Evolutionary conservation across 2,113 vertebrate genomes (phyloP), one percentile per base, ranked within the genome.

Genomic region (Seriola dumerili): DNA sequence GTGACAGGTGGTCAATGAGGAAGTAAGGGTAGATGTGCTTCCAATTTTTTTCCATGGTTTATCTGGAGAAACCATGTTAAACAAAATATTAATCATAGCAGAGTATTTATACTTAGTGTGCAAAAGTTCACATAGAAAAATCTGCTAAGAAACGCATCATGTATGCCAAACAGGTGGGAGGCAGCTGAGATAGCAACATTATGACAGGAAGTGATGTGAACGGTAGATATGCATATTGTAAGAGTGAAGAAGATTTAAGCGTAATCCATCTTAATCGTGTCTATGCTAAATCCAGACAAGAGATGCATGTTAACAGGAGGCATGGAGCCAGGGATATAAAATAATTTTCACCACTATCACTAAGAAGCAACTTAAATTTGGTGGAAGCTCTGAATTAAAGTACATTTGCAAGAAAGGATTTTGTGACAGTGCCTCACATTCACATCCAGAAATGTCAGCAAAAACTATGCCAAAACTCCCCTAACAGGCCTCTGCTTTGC

Each of bases 221-320:
- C 5, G 1, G 78, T 79, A 62, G 40, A 82, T 74, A 34, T 74
- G 80, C 61, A 83, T 66, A 34, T 11, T 62, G 75, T 44, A 55
- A 17, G 7, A 81, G 55, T 63, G 46, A 19, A 10, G n/a, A 34
- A 66, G 62, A 81, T 63, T 36, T 71, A 40, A 79, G 61, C 19
- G 11, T 85, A 88, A 92, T 85, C 79, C 82, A 54, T 85, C 72
- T 77, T 80, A 84, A 73, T 84, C 50, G 4, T 6, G 84, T 76
- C 42, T 71, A 19, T 9, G 25, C 55, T 67, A 77, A 80, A 83
- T 70, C 46, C 80, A 67, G 55, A 83, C 72, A 76, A 72, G 78
- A 71, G 59, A 84, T 68, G 61, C 62, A 40, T 57, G 72, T 76
- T 78, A 84, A 80, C 57, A 46, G 19, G 55, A 48, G 71, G 5